Evolutionary conservation across 2,888 invertebrate species (phyloP).

Genomic region (Ornithoptera priamus): DNA sequence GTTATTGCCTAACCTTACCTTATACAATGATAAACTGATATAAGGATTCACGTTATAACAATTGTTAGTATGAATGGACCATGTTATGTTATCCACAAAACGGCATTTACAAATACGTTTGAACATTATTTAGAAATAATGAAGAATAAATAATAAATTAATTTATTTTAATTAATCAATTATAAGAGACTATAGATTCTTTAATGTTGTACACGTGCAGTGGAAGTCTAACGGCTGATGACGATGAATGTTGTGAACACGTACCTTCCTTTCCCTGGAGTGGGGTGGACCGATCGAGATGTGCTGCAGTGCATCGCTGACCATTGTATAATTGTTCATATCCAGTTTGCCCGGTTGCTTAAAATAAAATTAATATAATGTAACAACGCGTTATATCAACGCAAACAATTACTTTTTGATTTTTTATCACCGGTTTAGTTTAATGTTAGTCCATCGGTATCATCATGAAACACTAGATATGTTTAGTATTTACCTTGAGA

Average conservation of each 20-base stretch:
- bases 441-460: too few relatives aligned
- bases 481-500: slow-evolving; percentile 55
- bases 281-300: slow-evolving; percentile 79
- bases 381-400: background rate
- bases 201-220: too few relatives aligned
- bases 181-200: too few relatives aligned
- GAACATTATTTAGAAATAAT: too few relatives aligned
- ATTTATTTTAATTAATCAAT: too few relatives aligned
- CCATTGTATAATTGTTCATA: slow-evolving; percentile 92
- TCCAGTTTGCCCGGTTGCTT: slow-evolving; percentile 94
- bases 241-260: background rate
- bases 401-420: too few relatives aligned
- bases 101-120: background rate
- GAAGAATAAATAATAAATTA: too few relatives aligned
- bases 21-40: background rate
- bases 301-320: slow-evolving; percentile 90
- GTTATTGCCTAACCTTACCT: slow-evolving; percentile 8
- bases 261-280: slow-evolving; percentile 82
- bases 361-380: slow-evolving; percentile 7
- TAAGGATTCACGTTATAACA: background rate
- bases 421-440: too few relatives aligned
- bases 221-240: too few relatives aligned
- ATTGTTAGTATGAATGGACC: background rate
- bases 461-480: background rate
- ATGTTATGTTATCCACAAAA: slow-evolving; percentile 9